Base-by-base conservation (phyloP, 2,888 invertebrate species). In the Phalera bucephala region DNA sequence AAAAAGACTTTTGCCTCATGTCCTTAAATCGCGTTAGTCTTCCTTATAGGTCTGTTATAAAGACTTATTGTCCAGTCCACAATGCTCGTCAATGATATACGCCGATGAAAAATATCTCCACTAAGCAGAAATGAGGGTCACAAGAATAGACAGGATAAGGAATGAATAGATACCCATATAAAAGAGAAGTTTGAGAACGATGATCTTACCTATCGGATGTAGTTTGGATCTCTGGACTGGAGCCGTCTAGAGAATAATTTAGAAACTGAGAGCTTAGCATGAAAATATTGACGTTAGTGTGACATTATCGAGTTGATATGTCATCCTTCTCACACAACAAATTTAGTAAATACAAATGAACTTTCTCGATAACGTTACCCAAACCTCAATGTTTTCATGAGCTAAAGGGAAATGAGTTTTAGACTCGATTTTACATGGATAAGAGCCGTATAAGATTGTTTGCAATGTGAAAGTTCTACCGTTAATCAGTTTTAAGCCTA, bases 91-190 rank as follows among this genome's bases (percentile, higher is more conserved):
- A 54, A 54, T 60, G 49, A n/a, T n/a, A n/a, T n/a, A n/a, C n/a
- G n/a, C n/a, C n/a, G n/a, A 65, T 66, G 68, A 73, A 70, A 73
- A 72, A 73, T 71, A 62, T 65, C 58, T 63, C 57, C 65, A 58
- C 71, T 73, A 68, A 60, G 54, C 53, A 48, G 55, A 66, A 72
- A 69, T 65, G 72, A 70, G 72, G 71, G 72, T 66, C 65, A 63
- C 65, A 55, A 59, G 63, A 66, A 64, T 60, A 58, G 64, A 64
- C 58, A 63, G 64, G 65, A 69, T 66, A 66, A 66, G 49, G 57
- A 64, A 68, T 64, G 64, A 65, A 67, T 65, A 58, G 52, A 46
- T 59, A 55, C 41, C 35, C 53, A 53, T 45, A 53, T 55, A 52
- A 52, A 53, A 57, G 45, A 50, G 43, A 49, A 48, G 38, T 54